These are phyloP conservation scores for Dinomys branickii DNA, from an alignment of 2,113 vertebrate genomes.

Conservation along the genomic window DNA sequence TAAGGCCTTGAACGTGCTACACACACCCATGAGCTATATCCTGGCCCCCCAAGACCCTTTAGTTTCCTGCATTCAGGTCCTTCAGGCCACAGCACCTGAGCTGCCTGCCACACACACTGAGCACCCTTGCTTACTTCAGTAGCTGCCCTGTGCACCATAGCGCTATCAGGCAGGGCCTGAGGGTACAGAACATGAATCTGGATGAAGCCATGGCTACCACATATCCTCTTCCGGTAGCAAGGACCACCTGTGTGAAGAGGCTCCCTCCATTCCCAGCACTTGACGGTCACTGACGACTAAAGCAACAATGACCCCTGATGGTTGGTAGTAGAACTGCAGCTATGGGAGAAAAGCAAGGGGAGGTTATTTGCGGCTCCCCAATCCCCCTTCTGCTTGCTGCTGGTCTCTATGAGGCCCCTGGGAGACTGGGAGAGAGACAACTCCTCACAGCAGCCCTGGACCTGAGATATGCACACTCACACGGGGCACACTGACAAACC, in stretches of 20 bases:
- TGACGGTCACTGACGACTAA: not conserved
- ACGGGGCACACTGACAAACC: not conserved
- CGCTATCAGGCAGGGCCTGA: not conserved
- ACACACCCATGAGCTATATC: not conserved
- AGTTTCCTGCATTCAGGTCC: not conserved
- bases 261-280: no score
- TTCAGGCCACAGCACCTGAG: not conserved
- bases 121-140: not conserved
- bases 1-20: no score
- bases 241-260: not conserved
- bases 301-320: constrained; percentile 74
- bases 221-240: not conserved
- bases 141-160: not conserved
- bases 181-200: not conserved
- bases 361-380: no score
- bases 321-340: not conserved
- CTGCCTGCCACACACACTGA: not conserved
- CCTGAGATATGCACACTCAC: not conserved
- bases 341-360: not conserved
- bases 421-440: not conserved
- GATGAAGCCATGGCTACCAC: not conserved
- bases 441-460: not conserved
- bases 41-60: not conserved
- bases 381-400: not conserved
- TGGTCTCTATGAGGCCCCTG: not conserved